Evolutionary conservation across 2,113 vertebrate genomes (phyloP).

Genomic region (Mustela nigripes): DNA sequence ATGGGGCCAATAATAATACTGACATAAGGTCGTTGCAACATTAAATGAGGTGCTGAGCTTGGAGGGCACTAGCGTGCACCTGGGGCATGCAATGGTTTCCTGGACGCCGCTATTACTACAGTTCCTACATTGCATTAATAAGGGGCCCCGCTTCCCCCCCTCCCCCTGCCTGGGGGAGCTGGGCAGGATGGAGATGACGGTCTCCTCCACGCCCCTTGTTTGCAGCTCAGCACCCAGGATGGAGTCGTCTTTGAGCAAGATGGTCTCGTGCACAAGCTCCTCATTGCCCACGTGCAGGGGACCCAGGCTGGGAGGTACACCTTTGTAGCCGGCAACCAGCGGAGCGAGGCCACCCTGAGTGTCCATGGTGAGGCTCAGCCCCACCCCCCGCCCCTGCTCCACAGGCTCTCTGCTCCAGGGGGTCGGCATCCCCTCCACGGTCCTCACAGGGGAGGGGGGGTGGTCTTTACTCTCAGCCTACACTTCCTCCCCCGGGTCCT

Average conservation of each 20-base stretch:
- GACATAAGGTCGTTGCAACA: fast-evolving
- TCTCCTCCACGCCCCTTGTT: slow-evolving; percentile 4
- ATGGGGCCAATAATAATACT: background rate
- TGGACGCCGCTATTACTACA: fast-evolving
- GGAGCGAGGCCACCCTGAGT: slow-evolving; percentile 87
- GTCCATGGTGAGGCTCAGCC: slow-evolving; percentile 85
- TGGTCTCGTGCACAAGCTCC: slow-evolving; percentile 88
- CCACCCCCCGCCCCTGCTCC: background rate
- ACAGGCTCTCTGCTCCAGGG: background rate
- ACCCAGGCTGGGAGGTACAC: slow-evolving; percentile 91
- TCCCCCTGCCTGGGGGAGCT: fast-evolving
- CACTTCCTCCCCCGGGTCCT: background rate
- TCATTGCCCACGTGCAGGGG: slow-evolving; percentile 87
- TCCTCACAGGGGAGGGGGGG: background rate
- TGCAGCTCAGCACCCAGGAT: slow-evolving; percentile 89
- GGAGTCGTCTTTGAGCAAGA: slow-evolving; percentile 88
- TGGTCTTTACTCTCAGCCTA: background rate
- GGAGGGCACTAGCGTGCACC: fast-evolving
- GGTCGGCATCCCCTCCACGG: background rate
- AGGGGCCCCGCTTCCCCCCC: background rate
- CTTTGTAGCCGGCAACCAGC: slow-evolving; percentile 90
- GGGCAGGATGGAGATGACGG: fast-evolving
- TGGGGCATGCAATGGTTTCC: fast-evolving
- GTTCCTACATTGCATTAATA: too few relatives aligned
- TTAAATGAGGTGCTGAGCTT: fast-evolving